Percentiles rank a stretch among this genome's conserved stretches.
phyloP scores from a whole-genome alignment of 1,140 invertebrate genomes.

The Asobara japonica region DNA sequence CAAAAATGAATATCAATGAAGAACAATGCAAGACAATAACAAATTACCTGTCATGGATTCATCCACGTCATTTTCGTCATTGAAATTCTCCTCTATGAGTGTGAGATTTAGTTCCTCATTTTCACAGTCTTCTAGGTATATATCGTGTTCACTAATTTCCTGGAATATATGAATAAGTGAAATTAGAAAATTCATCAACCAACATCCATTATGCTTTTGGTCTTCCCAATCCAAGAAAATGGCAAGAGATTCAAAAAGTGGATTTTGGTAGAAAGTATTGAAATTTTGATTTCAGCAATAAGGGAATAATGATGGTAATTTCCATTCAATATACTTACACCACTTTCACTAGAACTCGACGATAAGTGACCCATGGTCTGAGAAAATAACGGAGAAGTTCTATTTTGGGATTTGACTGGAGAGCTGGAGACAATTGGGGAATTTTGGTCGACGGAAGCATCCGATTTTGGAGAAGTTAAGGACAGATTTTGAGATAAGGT shows the following conservation, averaged over 20 bases:
- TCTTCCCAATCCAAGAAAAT: too few relatives aligned
- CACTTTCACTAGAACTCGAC: constrained; percentile 64
- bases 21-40: not conserved
- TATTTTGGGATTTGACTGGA: not conserved
- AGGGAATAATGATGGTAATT: constrained; percentile 13
- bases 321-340: constrained; percentile 50
- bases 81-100: constrained; percentile 70
- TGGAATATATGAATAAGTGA: constrained; percentile 51
- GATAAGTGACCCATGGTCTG: constrained; percentile 41
- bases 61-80: constrained; percentile 84
- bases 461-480: not conserved
- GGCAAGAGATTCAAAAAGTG: too few relatives aligned
- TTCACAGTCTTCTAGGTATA: constrained; percentile 69
- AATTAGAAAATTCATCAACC: not conserved
- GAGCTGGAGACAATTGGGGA: not conserved
- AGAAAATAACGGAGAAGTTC: not conserved
- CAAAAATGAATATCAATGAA: constrained; percentile 6
- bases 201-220: too few relatives aligned
- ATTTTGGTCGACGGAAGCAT: not conserved
- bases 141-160: constrained; percentile 78
- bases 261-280: not conserved
- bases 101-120: constrained; percentile 60
- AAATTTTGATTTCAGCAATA: constrained; percentile 7
- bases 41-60: constrained; percentile 83
- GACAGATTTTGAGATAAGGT: not conserved